Percentiles rank a stretch among this genome's conserved stretches.
These are phyloP conservation scores for Xerus rutilus DNA, from an alignment of 2,797 vertebrate genomes.

Conservation along the genomic window DNA sequence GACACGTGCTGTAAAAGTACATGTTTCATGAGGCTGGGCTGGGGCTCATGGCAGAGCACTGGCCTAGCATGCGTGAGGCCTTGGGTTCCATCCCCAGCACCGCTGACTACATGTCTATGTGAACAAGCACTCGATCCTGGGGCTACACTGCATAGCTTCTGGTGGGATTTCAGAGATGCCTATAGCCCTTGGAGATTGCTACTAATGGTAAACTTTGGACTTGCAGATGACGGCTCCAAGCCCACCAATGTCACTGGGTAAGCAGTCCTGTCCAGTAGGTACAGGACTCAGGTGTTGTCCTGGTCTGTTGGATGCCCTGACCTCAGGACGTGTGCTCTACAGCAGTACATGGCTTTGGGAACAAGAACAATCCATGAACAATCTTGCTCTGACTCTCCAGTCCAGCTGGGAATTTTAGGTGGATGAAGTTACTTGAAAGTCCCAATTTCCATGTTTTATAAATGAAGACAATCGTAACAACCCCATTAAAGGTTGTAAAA, in stretches of 20 bases:
- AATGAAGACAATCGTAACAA: neutral
- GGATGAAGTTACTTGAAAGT: neutral
- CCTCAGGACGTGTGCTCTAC: rapidly evolving
- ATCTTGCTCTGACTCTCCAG: rapidly evolving
- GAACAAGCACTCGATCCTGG: neutral
- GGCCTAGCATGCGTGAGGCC: too few species aligned
- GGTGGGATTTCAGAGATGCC: neutral
- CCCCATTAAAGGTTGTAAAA: neutral
- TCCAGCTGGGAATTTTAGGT: neutral
- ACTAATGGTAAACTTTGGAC: rapidly evolving
- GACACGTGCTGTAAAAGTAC: neutral
- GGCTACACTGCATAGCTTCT: too few species aligned
- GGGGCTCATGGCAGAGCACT: too few species aligned
- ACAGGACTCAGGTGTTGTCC: rapidly evolving
- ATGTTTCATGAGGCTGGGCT: neutral
- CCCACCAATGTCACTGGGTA: too few species aligned
- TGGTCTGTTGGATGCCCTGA: rapidly evolving
- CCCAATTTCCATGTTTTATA: neutral
- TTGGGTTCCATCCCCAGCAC: too few species aligned
- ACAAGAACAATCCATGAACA: too few species aligned
- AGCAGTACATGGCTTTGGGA: rapidly evolving
- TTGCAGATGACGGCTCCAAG: neutral
- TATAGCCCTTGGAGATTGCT: neutral
- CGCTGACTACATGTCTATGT: neutral
- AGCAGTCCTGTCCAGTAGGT: neutral